Conservation (phyloP, 2,113 vertebrate species). For the Pipa parva region DNA sequence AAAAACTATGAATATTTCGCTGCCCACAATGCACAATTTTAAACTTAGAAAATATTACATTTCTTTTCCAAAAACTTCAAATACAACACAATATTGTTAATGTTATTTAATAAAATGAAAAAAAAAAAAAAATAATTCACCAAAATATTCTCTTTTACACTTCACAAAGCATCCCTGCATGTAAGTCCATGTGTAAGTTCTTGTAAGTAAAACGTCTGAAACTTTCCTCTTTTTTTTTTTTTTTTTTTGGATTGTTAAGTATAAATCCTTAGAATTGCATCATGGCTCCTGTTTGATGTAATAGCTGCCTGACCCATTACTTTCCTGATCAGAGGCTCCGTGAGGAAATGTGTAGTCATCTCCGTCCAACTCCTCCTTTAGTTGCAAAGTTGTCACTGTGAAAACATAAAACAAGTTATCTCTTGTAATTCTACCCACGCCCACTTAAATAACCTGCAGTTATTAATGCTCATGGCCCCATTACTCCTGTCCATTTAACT, state of each 20-base stretch:
- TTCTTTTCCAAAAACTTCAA: slow-evolving; percentile 89
- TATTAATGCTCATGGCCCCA: no score
- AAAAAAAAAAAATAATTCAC: slow-evolving; percentile 68
- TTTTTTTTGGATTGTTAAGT: slow-evolving; percentile 57
- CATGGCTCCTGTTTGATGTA: slow-evolving; percentile 95
- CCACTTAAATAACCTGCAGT: no score
- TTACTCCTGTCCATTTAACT: no score
- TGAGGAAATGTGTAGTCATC: slow-evolving; percentile 91
- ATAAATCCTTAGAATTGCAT: slow-evolving; percentile 51
- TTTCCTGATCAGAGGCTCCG: slow-evolving; percentile 91
- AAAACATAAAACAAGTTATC: slow-evolving; percentile 41
- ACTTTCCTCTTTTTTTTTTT: no score
- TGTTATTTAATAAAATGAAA: slow-evolving; percentile 78
- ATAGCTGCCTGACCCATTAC: slow-evolving; percentile 92
- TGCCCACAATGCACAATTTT: slow-evolving; percentile 76
- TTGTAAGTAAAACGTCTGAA: slow-evolving; percentile 52
- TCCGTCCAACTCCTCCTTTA: slow-evolving; percentile 89
- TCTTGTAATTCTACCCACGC: no score
- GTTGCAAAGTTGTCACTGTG: slow-evolving; percentile 79
- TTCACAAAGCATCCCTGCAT: slow-evolving; percentile 59
- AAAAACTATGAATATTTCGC: slow-evolving; percentile 74
- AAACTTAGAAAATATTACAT: slow-evolving; percentile 76
- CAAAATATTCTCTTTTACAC: slow-evolving; percentile 59
- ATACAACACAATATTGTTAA: slow-evolving; percentile 92
- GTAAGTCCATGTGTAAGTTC: slow-evolving; percentile 68